Conservation (phyloP, 2,888 invertebrate species). For the Drosophila rellima region DNA sequence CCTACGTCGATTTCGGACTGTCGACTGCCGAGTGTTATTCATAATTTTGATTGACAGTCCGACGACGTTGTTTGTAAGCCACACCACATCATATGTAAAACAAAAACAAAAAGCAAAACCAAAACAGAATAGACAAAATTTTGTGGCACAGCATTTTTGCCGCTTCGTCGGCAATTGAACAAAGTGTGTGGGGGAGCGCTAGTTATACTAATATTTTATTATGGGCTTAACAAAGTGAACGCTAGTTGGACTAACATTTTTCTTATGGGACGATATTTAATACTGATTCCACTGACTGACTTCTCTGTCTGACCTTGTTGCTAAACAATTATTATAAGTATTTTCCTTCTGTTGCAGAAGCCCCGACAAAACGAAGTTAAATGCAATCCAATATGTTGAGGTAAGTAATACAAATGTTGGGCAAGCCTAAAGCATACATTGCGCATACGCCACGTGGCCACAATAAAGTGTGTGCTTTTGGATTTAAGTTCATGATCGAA, state of each 20-base stretch:
- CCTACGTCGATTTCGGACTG: slow-evolving; percentile 43
- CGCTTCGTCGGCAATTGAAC: slow-evolving; percentile 58
- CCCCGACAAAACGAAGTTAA: slow-evolving; percentile 44
- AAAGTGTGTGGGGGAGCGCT: slow-evolving; percentile 14
- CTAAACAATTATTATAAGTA: neutral
- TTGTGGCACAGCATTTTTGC: slow-evolving; percentile 68
- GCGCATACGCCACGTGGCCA: slow-evolving; percentile 49
- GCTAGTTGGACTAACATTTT: slow-evolving; percentile 54
- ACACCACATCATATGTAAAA: slow-evolving; percentile 16
- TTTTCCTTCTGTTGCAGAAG: slow-evolving; percentile 45
- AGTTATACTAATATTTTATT: slow-evolving; percentile 50
- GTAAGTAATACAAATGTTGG: slow-evolving; percentile 54
- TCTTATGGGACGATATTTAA: slow-evolving; percentile 50
- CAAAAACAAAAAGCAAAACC: slow-evolving; percentile 24
- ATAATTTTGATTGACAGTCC: slow-evolving; percentile 80
- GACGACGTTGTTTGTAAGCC: slow-evolving; percentile 23
- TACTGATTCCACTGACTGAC: slow-evolving; percentile 61
- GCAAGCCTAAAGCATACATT: slow-evolving; percentile 36
- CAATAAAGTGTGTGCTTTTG: neutral
- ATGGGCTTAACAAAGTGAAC: slow-evolving; percentile 22
- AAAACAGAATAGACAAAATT: slow-evolving; percentile 34
- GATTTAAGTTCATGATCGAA: slow-evolving; percentile 74
- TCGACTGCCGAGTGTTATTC: slow-evolving; percentile 63
- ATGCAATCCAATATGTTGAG: slow-evolving; percentile 36
- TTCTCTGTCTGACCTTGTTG: slow-evolving; percentile 46